phyloP scores from a whole-genome alignment of 2,888 invertebrate genomes.

The Nymphalis polychloros region DNA sequence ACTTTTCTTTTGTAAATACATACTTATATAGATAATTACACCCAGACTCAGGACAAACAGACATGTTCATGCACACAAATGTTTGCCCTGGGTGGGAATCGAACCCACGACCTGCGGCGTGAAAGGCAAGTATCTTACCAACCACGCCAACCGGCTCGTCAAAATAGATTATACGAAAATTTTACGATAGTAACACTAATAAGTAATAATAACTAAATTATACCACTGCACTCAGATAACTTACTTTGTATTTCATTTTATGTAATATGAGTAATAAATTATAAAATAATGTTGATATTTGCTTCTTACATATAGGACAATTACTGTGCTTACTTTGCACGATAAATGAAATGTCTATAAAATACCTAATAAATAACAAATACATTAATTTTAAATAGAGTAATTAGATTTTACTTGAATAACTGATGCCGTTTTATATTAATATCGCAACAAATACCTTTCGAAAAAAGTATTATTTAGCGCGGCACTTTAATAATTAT shows the following conservation, averaged over 20 bases:
- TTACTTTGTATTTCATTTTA: no score
- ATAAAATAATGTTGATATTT: not conserved
- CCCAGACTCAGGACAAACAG: no score
- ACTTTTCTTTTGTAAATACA: no score
- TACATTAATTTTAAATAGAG: not conserved
- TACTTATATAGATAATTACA: no score
- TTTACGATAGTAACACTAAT: not conserved
- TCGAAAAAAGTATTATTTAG: constrained; percentile 28
- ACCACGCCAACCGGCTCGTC: no score
- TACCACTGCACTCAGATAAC: not conserved
- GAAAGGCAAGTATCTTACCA: no score
- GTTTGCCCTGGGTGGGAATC: no score
- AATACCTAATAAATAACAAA: not conserved
- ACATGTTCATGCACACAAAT: no score
- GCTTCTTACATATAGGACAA: not conserved
- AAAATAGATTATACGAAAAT: not conserved
- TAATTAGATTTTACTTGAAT: not conserved
- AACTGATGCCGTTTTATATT: not conserved
- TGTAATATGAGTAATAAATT: not conserved
- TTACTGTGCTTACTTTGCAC: not conserved
- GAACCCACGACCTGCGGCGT: no score
- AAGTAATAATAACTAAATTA: not conserved
- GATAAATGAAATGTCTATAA: not conserved
- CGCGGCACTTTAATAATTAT: constrained; percentile 39
- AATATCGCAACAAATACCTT: constrained; percentile 18